Evolutionary conservation across 2,888 invertebrate genomes (phyloP), one percentile per base, ranked within the genome.

Genomic region (Camponotus fellah): DNA sequence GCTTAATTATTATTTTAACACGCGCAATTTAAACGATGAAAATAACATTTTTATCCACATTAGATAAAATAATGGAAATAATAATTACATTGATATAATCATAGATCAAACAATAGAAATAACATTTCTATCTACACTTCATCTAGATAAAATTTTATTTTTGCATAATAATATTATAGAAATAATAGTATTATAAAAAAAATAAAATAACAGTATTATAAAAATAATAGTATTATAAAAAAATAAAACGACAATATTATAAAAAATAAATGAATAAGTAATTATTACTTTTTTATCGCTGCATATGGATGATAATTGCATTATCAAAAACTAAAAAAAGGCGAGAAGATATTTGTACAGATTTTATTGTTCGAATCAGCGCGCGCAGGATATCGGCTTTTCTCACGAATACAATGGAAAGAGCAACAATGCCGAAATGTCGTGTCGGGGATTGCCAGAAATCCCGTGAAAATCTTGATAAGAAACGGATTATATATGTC

Each of bases 391-490:
- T 69, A 77, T 77, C 71, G 71, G 56, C 56, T 77, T 77, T 77
- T 58, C 77, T 77, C 56, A 60, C 37, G 76, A 65, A 82, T 46
- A 77, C 77, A 66, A 82, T 66, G 58, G 68, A 26, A 34, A 65
- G 32, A 76, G 58, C 37, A 76, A 77, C 80, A 60, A 71, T 76
- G 21, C 76, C 40, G 56, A 53, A 43, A 34, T 71, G 81, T 62
- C 60, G 60, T 77, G 64, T 64, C 62, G 58, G n/a, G 56, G 83
- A 77, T 84, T 85, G 64, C 86, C 77, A 75, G 82, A 83, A 66
- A 77, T 80, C 72, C 83, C 82, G 32, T 49, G 72, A 84, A 90
- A 89, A 90, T 90, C 84, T 75, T 85, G 85, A 90, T 89, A 90
- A 83, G 90, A 85, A 90, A 85, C 86, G 71, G 3, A 77, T 77